Evolutionary conservation across 2,113 vertebrate species (phyloP).

Genomic region (Microtus richardsoni): DNA sequence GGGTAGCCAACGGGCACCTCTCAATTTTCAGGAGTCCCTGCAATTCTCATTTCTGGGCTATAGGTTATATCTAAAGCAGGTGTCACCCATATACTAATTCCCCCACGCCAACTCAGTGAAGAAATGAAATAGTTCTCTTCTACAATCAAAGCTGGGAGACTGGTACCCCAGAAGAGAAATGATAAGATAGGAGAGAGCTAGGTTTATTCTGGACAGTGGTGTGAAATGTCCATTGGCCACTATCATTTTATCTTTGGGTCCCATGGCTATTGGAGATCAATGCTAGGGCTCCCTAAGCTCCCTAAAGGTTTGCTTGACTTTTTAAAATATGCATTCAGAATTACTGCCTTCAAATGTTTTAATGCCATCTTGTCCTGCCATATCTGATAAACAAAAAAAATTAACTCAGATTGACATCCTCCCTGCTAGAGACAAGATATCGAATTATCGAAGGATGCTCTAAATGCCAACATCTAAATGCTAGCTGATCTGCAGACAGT

Average conservation of each 20-base stretch:
- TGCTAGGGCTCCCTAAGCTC: neutral
- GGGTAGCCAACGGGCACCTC: neutral
- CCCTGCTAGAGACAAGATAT: conserved; percentile 74
- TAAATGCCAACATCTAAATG: conserved; percentile 85
- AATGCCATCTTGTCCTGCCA: conserved; percentile 80
- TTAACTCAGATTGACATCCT: conserved; percentile 84
- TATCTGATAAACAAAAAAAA: conserved; percentile 66
- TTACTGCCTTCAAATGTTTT: conserved; percentile 71
- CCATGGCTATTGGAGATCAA: conserved; percentile 30
- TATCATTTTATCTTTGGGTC: conserved; percentile 27
- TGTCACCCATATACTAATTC: neutral
- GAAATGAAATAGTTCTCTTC: neutral
- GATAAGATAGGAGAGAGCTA: neutral
- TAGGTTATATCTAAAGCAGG: neutral
- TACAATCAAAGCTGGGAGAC: conserved; percentile 12
- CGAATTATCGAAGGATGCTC: conserved; percentile 85
- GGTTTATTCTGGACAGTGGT: neutral
- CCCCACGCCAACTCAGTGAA: neutral
- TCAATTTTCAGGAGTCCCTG: neutral
- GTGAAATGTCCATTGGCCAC: neutral
- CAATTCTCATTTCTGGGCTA: neutral
- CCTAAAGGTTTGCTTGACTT: conserved; percentile 57
- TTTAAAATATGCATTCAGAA: neutral
- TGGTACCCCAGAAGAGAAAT: neutral
- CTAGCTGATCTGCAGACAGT: conserved; percentile 84